A percentile compares a stretch with the other conserved stretches of the same genome.
Conservation (phyloP, 2,888 invertebrate species). For the Troides helena region DNA sequence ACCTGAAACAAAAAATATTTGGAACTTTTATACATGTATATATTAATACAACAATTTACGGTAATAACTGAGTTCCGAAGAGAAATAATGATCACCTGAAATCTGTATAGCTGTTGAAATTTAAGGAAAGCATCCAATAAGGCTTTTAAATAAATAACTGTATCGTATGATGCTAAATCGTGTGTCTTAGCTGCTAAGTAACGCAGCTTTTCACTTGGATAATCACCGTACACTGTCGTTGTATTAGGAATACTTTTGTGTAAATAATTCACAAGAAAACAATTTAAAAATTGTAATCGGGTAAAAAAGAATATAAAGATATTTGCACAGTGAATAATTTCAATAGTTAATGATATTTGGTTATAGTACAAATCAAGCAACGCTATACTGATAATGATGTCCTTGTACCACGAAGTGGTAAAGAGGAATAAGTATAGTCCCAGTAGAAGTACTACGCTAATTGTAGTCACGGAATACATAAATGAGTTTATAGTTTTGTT, state of each 20-base stretch:
- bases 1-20: constrained; percentile 15
- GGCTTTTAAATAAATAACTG: constrained; percentile 40
- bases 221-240: constrained; percentile 27
- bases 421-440: constrained; percentile 30
- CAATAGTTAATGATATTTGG: constrained; percentile 44
- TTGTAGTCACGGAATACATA: constrained; percentile 34
- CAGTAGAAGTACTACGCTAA: constrained; percentile 31
- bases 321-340: constrained; percentile 48
- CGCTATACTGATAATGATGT: constrained; percentile 14
- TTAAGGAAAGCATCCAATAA: constrained; percentile 38
- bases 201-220: constrained; percentile 36
- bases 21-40: background rate
- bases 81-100: constrained; percentile 34
- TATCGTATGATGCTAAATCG: constrained; percentile 41
- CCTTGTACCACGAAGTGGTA: constrained; percentile 19
- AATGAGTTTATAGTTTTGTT: constrained; percentile 41
- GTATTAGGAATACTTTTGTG: constrained; percentile 25
- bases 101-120: constrained; percentile 40
- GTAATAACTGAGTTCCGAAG: background rate
- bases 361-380: constrained; percentile 33
- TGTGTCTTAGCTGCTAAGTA: constrained; percentile 44
- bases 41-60: too few species aligned
- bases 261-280: constrained; percentile 51
- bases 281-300: constrained; percentile 51
- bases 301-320: constrained; percentile 47